Evolutionary conservation across 2,888 invertebrate genomes (phyloP).

Genomic region (Xanthia togata): DNA sequence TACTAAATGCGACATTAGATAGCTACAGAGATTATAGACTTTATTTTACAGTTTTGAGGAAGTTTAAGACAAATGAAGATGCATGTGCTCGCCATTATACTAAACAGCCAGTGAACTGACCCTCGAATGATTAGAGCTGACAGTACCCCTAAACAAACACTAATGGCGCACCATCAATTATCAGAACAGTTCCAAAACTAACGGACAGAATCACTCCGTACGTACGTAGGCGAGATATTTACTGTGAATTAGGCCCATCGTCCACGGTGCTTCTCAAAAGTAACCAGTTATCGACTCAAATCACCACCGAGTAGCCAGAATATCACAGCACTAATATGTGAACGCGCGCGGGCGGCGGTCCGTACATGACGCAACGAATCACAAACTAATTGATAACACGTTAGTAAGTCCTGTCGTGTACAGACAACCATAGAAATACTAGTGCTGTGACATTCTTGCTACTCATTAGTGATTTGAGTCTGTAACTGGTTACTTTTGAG

Average conservation of each 20-base stretch:
- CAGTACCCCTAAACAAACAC: conserved; percentile 27
- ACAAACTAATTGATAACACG: not conserved
- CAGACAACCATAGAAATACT: not conserved
- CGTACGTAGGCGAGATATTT: conserved; percentile 16
- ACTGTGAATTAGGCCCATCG: conserved; percentile 2
- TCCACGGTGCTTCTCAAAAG: not conserved
- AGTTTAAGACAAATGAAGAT: too few relatives aligned
- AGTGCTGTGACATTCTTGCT: not conserved
- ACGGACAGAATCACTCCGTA: conserved; percentile 37
- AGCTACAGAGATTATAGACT: too few relatives aligned
- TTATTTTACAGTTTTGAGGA: too few relatives aligned
- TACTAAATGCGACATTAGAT: too few relatives aligned
- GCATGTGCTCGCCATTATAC: too few relatives aligned
- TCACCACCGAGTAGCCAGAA: not conserved
- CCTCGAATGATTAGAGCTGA: too few relatives aligned
- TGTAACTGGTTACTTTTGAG: not conserved
- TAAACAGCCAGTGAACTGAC: too few relatives aligned
- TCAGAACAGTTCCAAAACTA: conserved; percentile 5
- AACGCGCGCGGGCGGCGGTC: too few relatives aligned
- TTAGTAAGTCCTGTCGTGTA: not conserved
- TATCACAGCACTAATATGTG: not conserved
- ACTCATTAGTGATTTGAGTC: not conserved
- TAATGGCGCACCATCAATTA: conserved; percentile 35
- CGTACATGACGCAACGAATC: too few relatives aligned
- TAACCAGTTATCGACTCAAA: not conserved